Evolutionary conservation across 2,113 vertebrate species (phyloP), one percentile per base, ranked within the genome.

Genomic region (Anser brachyrhynchus): DNA sequence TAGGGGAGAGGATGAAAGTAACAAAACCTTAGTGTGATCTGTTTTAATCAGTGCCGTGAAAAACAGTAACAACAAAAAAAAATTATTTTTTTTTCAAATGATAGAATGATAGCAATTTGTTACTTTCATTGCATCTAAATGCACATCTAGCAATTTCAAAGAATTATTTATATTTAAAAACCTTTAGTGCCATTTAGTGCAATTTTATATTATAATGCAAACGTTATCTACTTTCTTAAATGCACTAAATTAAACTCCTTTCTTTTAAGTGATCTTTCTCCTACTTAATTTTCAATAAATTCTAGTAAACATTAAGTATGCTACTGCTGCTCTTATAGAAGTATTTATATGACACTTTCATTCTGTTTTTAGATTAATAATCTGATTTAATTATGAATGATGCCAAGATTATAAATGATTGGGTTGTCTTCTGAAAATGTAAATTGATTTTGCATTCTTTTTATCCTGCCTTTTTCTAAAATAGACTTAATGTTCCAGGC

Each of bases 381-480:
- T 71, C 44, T 92, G 59, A 94, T 10, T 92, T 85, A 97, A 95
- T 94, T 97, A 90, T 83, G 51, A 95, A 71, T 67, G 67, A 92
- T 93, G 41, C 17, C 39, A 77, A 80, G 64, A 88, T 94, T 83
- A 84, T 74, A 93, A 93, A 91, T 94, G 64, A 91, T 92, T 96
- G 69, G 61, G 37, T 39, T 90, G 59, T 86, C 79, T 92, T 92
- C 75, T 80, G 78, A 90, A 93, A 93, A 93, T 59, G 59, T 33
- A 90, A 92, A 90, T 83, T 90, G 33, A 88, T 92, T 93, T 71
- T 66, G n/a, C 22, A 28, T 83, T 29, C 17, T 65, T 85, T 83
- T 88, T 54, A 31, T 71, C 11, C n/a, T 59, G 9, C 9, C 10
- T 76, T 10, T 80, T 88, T 90, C 64, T 66, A 62, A 93, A 95